Evolutionary conservation across 2,888 invertebrate species (phyloP).

Genomic region (Criorhina ranunculi): DNA sequence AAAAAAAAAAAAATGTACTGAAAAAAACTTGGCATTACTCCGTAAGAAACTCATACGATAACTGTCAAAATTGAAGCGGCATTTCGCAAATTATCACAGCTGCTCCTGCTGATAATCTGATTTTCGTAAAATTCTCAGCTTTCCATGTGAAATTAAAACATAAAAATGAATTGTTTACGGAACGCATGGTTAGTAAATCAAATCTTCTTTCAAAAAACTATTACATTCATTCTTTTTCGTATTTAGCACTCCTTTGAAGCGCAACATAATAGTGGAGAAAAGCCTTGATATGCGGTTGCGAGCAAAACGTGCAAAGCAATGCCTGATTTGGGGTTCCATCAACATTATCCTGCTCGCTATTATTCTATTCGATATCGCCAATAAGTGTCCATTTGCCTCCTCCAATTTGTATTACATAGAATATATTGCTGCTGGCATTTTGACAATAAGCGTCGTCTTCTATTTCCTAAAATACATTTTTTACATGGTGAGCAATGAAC

Average conservation of each 20-base stretch:
- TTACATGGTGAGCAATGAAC: conserved; percentile 83
- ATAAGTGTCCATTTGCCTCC: conserved; percentile 79
- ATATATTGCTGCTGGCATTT: conserved; percentile 84
- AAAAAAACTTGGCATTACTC: conserved; percentile 16
- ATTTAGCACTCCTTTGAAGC: conserved; percentile 79
- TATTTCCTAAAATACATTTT: conserved; percentile 85
- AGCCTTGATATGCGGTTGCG: conserved; percentile 80
- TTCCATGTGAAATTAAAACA: conserved; percentile 19
- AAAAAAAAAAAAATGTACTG: too few relatives aligned
- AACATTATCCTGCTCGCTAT: conserved; percentile 80
- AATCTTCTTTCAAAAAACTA: not conserved
- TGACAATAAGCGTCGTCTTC: conserved; percentile 85
- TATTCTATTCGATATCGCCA: conserved; percentile 81
- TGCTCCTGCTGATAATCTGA: not conserved
- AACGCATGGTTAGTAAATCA: conserved; percentile 50
- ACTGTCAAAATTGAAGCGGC: conserved; percentile 40
- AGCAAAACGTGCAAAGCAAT: conserved; percentile 79
- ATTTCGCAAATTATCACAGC: conserved; percentile 11
- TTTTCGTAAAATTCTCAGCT: not conserved
- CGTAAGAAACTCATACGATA: not conserved
- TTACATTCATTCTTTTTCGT: too few relatives aligned
- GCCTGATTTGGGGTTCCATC: conserved; percentile 82
- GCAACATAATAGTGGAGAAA: conserved; percentile 79
- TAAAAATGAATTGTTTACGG: conserved; percentile 62
- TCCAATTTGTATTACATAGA: conserved; percentile 84